Evolutionary conservation across 2,888 invertebrate species (phyloP), one percentile per base, ranked within the genome.

Genomic region (Aspidapion aeneum): DNA sequence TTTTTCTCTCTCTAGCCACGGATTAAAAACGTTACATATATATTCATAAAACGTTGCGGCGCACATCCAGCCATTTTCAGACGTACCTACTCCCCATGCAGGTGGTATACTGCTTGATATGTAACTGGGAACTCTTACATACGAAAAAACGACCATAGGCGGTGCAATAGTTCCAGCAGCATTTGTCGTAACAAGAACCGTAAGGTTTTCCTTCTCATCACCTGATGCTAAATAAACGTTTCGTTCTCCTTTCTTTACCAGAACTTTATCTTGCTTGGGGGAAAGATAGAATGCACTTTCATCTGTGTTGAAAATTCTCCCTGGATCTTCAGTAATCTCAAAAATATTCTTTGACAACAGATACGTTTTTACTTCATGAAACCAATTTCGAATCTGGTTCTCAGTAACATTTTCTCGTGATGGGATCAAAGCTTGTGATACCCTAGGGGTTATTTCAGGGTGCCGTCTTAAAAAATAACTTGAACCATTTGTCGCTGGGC

Each of bases 201-300:
- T 74, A 18, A 75, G 18, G 62, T 70, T 72, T 58, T 75, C 73
- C 51, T 74, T 18, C 35, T 35, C 35, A 35, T 35, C 35, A 35
- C 35, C 35, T 48, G 48, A 57, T 21, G 61, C 62, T 35, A 12
- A 35, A 57, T 75, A 73, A 18, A 74, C 66, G 48, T 70, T 64
- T 66, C 74, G 74, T 5, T 72, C 70, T 48, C 74, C 76, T 71
- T 73, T 75, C 66, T 65, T 70, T 1, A 66, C 71, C 18, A 79
- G 58, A 18, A 78, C 78, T 59, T 70, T 68, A 17, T 71, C 67
- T 1, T 69, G 69, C 67, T 78, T 78, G 18, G 78, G 77, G 50
- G 67, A 66, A 22, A 79, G 67, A 63, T 71, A 77, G 63, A 80
- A 77, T 1, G 73, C 75, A 21, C 74, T 74, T 65, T 79, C 78